Evolutionary conservation across 2,797 vertebrate species (phyloP).

Genomic region (Furcifer pardalis): DNA sequence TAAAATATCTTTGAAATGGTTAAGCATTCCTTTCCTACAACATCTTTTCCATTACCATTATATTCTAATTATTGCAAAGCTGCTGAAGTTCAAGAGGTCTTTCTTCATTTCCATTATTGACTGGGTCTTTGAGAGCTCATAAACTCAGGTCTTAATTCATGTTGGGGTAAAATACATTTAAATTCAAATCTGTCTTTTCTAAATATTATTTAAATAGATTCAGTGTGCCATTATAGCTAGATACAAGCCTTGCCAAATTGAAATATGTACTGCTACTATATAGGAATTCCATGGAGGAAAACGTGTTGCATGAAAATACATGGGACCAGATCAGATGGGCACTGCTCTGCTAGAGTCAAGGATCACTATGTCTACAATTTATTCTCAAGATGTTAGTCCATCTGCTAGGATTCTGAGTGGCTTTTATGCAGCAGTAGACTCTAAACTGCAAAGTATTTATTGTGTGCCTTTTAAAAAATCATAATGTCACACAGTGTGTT

Average conservation of each 20-base stretch:
- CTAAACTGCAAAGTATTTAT: background rate
- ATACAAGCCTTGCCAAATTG: slow-evolving; percentile 3
- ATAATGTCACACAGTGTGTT: background rate
- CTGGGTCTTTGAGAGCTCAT: slow-evolving; percentile 43
- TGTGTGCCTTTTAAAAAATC: background rate
- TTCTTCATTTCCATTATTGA: slow-evolving; percentile 46
- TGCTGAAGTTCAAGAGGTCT: slow-evolving; percentile 50
- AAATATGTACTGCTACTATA: slow-evolving; percentile 23
- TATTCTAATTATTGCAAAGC: slow-evolving; percentile 59
- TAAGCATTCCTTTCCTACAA: slow-evolving; percentile 38
- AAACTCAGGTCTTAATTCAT: slow-evolving; percentile 47
- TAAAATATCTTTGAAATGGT: slow-evolving; percentile 25
- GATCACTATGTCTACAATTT: slow-evolving; percentile 39
- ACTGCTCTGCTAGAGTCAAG: slow-evolving; percentile 28
- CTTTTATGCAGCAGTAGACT: slow-evolving; percentile 10
- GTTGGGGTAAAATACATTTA: slow-evolving; percentile 40
- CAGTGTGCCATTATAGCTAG: slow-evolving; percentile 35
- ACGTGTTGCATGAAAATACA: slow-evolving; percentile 21
- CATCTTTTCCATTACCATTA: slow-evolving; percentile 52
- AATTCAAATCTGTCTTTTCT: slow-evolving; percentile 45
- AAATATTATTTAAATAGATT: slow-evolving; percentile 44
- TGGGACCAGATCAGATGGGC: background rate
- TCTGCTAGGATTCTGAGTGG: background rate
- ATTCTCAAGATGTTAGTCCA: slow-evolving; percentile 10
- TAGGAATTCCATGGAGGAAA: slow-evolving; percentile 19